A percentile compares a stretch with the other conserved stretches of the same genome.
phyloP scores from a whole-genome alignment of 2,113 vertebrate genomes.

The Ploceus nigricollis region DNA sequence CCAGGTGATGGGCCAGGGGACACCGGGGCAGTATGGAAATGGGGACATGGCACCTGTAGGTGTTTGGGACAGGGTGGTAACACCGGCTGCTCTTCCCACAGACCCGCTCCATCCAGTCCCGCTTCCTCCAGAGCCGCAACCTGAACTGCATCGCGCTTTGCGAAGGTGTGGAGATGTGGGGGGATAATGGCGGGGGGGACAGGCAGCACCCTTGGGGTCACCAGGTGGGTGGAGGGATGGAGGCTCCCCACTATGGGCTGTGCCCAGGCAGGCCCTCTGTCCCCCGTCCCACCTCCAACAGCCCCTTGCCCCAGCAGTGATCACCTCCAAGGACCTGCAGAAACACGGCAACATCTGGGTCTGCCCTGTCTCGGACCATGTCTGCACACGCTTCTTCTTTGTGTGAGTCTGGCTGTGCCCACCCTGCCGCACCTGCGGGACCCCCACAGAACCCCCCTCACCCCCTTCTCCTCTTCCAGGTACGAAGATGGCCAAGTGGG shows the following conservation, averaged over 20 bases:
- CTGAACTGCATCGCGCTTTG: conserved; percentile 98
- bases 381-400: conserved; percentile 99
- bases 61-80: background rate
- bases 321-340: conserved; percentile 98
- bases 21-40: fast-evolving
- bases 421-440: fast-evolving
- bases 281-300: background rate
- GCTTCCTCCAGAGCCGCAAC: conserved; percentile 98
- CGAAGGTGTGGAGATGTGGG: conserved; percentile 79
- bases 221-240: background rate
- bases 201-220: background rate
- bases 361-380: conserved; percentile 96
- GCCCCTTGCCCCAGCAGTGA: conserved; percentile 77
- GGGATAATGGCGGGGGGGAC: fast-evolving
- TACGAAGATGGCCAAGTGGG: conserved; percentile 98
- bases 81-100: background rate
- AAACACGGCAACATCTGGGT: conserved; percentile 99
- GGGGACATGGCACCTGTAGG: fast-evolving
- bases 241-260: background rate
- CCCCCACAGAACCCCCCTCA: background rate
- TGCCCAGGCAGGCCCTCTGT: fast-evolving
- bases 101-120: conserved; percentile 95
- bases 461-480: conserved; percentile 62
- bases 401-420: conserved; percentile 80
- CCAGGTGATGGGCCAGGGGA: conserved; percentile 75